These are phyloP conservation scores for Egretta garzetta DNA, from an alignment of 2,113 vertebrate genomes.

Conservation along the genomic window DNA sequence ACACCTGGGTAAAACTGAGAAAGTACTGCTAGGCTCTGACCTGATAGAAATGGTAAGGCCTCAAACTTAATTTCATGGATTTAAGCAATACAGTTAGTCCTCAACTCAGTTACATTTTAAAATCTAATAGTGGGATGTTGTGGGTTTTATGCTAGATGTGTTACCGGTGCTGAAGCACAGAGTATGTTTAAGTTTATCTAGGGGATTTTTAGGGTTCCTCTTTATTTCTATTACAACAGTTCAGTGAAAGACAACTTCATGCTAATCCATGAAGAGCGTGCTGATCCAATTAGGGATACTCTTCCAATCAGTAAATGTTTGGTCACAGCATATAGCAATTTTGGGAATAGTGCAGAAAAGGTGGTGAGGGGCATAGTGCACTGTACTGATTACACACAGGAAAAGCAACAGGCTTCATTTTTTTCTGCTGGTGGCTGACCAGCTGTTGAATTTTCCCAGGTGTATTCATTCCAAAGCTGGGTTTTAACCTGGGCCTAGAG, in stretches of 20 bases:
- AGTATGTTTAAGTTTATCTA: not conserved
- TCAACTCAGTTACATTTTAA: not conserved
- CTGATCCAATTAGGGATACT: not conserved
- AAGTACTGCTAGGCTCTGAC: not conserved
- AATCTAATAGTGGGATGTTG: not conserved
- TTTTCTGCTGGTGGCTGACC: not conserved
- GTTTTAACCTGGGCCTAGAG: not conserved
- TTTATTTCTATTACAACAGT: not conserved
- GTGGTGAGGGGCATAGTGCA: rapidly evolving
- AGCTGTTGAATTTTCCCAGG: not conserved
- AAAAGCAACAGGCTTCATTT: not conserved
- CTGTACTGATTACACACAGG: too few species aligned
- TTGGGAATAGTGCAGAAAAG: not conserved
- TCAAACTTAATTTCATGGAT: not conserved
- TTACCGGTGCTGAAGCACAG: not conserved
- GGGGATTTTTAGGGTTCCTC: not conserved
- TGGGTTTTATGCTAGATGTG: not conserved
- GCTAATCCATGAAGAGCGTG: not conserved
- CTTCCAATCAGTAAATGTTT: not conserved
- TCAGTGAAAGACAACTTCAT: not conserved
- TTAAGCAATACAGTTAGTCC: not conserved
- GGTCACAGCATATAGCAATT: not conserved
- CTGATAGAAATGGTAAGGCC: not conserved
- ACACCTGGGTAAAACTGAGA: not conserved
- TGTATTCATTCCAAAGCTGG: not conserved